These are phyloP conservation scores for Gastrophysa polygoni DNA, from an alignment of 2,888 invertebrate species.

Conservation along the genomic window DNA sequence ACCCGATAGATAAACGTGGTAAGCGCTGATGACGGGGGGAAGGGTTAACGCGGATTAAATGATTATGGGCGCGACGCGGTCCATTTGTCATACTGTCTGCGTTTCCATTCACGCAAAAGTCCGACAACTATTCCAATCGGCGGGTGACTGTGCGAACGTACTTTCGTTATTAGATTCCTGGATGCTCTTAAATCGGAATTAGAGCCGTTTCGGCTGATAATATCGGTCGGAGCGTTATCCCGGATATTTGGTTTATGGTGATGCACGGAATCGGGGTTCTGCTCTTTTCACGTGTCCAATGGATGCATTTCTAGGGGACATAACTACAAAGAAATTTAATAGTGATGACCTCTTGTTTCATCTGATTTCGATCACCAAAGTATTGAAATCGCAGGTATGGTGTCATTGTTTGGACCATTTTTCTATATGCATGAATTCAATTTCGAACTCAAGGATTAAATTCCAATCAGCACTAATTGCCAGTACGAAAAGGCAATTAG, in stretches of 20 bases:
- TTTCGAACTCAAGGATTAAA: too few relatives aligned
- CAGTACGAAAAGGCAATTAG: too few relatives aligned
- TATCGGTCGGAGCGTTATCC: not conserved
- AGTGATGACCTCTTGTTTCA: too few relatives aligned
- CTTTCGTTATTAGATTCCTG: conserved; percentile 15
- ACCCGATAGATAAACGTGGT: conserved; percentile 44
- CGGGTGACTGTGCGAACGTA: conserved; percentile 8
- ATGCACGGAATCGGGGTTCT: not conserved
- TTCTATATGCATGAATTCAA: too few relatives aligned
- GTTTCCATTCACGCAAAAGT: conserved; percentile 28
- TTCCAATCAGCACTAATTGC: too few relatives aligned
- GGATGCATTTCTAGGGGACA: too few relatives aligned
- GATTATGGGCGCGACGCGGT: conserved; percentile 59
- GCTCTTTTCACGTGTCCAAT: not conserved
- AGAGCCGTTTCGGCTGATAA: not conserved
- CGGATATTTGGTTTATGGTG: not conserved
- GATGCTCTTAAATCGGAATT: not conserved
- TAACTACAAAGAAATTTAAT: too few relatives aligned
- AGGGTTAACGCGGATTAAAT: conserved; percentile 60
- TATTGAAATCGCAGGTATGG: too few relatives aligned
- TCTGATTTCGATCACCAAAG: too few relatives aligned
- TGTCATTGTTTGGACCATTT: too few relatives aligned
- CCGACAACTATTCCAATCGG: conserved; percentile 30
- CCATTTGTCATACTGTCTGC: conserved; percentile 59
- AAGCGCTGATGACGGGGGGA: conserved; percentile 55